Percentiles rank a stretch among this genome's conserved stretches.
These are phyloP conservation scores for Osmoderma eremita DNA, from an alignment of 2,888 invertebrate genomes.

Conservation along the genomic window DNA sequence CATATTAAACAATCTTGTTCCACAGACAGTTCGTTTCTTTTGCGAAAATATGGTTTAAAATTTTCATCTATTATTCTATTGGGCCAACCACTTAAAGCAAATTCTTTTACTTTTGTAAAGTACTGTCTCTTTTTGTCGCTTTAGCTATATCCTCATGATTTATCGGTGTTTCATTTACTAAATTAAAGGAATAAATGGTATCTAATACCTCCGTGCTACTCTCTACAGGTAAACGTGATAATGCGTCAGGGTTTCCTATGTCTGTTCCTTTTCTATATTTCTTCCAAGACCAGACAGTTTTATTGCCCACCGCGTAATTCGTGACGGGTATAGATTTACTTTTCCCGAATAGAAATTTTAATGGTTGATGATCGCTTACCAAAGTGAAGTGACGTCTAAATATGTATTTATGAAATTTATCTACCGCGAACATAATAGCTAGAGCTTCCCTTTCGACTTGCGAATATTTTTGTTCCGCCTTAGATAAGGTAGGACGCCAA, in stretches of 20 bases:
- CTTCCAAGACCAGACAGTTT: conserved; percentile 47
- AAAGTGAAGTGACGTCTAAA: conserved; percentile 56
- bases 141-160: conserved; percentile 4
- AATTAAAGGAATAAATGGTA: conserved; percentile 14
- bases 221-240: conserved; percentile 20
- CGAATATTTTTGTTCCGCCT: conserved; percentile 55
- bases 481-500: conserved; percentile 54
- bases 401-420: conserved; percentile 55
- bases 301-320: conserved; percentile 46
- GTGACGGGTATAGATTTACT: conserved; percentile 44
- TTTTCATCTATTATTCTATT: neutral
- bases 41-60: conserved; percentile 5
- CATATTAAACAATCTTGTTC: neutral
- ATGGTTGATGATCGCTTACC: conserved; percentile 55
- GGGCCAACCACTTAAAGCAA: conserved; percentile 14
- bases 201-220: conserved; percentile 4
- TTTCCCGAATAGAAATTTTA: conserved; percentile 52
- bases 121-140: conserved; percentile 12
- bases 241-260: conserved; percentile 13
- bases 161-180: conserved; percentile 11
- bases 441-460: conserved; percentile 53
- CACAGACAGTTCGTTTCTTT: neutral
- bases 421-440: conserved; percentile 55
- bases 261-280: conserved; percentile 32
- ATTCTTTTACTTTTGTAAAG: neutral